A percentile compares a stretch with the other conserved stretches of the same genome.
Conservation (phyloP, 2,113 vertebrate genomes). For the Mirza zaza region DNA sequence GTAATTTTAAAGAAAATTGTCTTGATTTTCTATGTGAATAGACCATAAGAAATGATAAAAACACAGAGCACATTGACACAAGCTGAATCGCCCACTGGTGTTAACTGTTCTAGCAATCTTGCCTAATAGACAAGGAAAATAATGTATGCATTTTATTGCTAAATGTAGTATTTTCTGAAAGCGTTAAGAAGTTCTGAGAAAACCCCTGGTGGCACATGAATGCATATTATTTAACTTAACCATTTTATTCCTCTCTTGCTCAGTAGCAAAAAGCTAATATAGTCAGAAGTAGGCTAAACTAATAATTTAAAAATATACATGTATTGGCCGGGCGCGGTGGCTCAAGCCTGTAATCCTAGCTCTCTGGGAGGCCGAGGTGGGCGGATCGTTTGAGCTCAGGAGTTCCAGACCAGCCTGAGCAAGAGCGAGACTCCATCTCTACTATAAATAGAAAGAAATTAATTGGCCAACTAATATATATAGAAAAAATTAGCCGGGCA, state of each 20-base stretch:
- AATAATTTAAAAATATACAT: neutral
- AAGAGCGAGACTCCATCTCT: too few relatives aligned
- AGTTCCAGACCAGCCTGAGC: too few relatives aligned
- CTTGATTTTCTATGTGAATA: neutral
- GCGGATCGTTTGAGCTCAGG: too few relatives aligned
- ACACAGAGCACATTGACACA: neutral
- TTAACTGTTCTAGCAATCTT: neutral
- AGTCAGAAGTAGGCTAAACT: neutral
- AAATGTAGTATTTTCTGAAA: conserved; percentile 29
- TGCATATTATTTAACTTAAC: neutral
- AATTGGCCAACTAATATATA: too few relatives aligned
- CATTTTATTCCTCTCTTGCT: neutral
- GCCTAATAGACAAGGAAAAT: conserved; percentile 7
- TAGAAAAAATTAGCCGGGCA: too few relatives aligned
- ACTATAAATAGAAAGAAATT: too few relatives aligned
- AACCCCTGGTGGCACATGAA: neutral
- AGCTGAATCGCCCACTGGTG: neutral
- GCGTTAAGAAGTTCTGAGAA: neutral
- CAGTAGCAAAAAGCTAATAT: neutral
- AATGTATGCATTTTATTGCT: conserved; percentile 20
- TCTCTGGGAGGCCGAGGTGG: too few relatives aligned
- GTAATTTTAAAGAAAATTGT: neutral
- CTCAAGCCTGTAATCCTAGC: too few relatives aligned
- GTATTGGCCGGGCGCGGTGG: too few relatives aligned
- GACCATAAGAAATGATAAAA: conserved; percentile 10